These are phyloP conservation scores for Pipa parva DNA, from an alignment of 2,113 vertebrate species.

Conservation along the genomic window DNA sequence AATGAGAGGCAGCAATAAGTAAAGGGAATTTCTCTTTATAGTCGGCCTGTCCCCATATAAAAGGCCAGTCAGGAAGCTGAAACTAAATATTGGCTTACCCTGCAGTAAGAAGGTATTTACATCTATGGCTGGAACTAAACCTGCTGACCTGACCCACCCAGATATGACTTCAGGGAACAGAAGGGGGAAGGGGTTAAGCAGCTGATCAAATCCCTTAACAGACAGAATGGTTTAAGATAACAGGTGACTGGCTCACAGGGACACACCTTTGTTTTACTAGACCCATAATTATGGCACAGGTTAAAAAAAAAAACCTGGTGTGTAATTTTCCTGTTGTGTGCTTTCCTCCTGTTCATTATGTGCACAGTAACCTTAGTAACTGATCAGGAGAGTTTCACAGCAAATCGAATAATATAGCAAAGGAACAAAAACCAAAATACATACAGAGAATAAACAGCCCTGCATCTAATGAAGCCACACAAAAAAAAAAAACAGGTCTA, in stretches of 20 bases:
- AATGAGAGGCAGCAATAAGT: background rate
- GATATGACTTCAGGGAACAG: conserved; percentile 20
- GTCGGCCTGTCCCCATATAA: background rate
- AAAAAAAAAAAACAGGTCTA: too few relatives aligned
- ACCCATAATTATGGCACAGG: conserved; percentile 36
- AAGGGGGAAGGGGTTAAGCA: conserved; percentile 38
- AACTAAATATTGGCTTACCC: background rate
- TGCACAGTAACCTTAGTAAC: conserved; percentile 17
- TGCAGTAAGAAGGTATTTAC: background rate
- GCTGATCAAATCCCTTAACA: conserved; percentile 32
- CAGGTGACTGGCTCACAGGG: conserved; percentile 32
- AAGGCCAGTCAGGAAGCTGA: background rate
- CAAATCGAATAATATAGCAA: background rate
- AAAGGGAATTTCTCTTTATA: background rate
- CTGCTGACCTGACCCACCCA: conserved; percentile 4
- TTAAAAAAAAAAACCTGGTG: conserved; percentile 15
- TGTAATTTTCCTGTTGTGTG: conserved; percentile 25
- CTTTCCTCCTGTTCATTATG: background rate
- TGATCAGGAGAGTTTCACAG: background rate
- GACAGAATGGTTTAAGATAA: conserved; percentile 38
- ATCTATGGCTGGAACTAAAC: background rate
- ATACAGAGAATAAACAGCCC: background rate
- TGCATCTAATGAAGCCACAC: background rate
- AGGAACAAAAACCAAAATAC: background rate
- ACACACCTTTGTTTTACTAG: conserved; percentile 44